phyloP scores from a whole-genome alignment of 2,888 invertebrate genomes.

The Tribolium freemani region DNA sequence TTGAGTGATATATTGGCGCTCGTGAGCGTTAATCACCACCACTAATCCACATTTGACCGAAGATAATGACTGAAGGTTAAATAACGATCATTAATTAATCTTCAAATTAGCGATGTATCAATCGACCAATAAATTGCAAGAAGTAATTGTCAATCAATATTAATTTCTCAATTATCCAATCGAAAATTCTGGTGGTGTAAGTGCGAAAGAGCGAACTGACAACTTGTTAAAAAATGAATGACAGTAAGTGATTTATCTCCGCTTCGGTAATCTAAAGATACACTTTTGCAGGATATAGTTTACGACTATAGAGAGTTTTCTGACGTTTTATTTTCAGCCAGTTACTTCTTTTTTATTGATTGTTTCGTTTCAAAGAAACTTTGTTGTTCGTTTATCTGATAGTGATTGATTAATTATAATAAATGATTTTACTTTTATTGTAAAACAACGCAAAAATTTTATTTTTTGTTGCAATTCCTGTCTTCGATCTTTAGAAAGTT shows the following conservation, averaged over 20 bases:
- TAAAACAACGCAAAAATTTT: too few species aligned
- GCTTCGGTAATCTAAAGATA: neutral
- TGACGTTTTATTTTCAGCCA: too few species aligned
- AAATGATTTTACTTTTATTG: too few species aligned
- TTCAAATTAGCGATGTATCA: conserved; percentile 20
- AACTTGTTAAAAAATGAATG: neutral
- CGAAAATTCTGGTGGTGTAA: neutral
- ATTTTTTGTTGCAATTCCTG: too few species aligned
- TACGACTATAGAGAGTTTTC: too few species aligned
- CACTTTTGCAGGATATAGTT: neutral
- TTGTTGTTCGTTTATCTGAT: too few species aligned
- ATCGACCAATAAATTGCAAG: conserved; percentile 16
- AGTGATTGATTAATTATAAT: too few species aligned
- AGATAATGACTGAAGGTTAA: conserved; percentile 26
- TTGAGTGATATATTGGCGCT: conserved; percentile 1
- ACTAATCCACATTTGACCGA: conserved; percentile 12
- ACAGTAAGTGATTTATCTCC: neutral
- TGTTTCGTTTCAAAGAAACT: too few species aligned
- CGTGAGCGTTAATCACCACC: conserved; percentile 16
- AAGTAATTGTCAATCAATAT: conserved; percentile 4
- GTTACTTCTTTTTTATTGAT: too few species aligned
- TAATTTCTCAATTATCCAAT: neutral
- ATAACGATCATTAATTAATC: conserved; percentile 25
- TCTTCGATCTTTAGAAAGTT: too few species aligned
- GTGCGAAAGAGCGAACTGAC: neutral